Conservation (phyloP, 2,888 invertebrate genomes). For the Scelioninae gen. 2 region DNA sequence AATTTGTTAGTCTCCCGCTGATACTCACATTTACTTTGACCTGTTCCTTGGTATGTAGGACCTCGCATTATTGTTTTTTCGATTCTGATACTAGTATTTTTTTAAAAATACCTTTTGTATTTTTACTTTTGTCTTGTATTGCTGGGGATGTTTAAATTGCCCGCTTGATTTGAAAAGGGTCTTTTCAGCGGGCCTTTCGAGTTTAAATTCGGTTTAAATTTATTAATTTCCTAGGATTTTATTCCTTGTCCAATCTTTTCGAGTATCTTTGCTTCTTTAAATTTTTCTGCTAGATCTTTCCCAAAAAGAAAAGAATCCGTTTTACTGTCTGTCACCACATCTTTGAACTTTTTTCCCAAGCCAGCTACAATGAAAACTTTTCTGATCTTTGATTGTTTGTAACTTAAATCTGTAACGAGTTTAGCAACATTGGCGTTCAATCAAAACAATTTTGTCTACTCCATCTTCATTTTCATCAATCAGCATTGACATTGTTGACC, state of each 20-base stretch:
- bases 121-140: background rate
- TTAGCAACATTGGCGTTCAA: constrained; percentile 6
- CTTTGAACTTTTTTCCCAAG: background rate
- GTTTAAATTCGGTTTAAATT: too few relatives aligned
- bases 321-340: background rate
- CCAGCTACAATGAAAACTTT: constrained; percentile 9
- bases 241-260: constrained; percentile 4
- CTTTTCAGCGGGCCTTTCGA: background rate
- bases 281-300: background rate
- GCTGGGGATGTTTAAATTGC: too few relatives aligned
- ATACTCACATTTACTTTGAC: constrained; percentile 1
- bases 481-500: too few relatives aligned
- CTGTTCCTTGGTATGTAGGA: too few relatives aligned
- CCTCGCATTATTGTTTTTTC: too few relatives aligned
- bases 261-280: constrained; percentile 1
- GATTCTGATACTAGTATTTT: too few relatives aligned
- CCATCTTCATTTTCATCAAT: too few relatives aligned
- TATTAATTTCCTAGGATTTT: too few relatives aligned
- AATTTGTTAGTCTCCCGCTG: background rate
- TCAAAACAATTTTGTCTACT: too few relatives aligned
- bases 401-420: background rate
- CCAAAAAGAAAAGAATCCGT: constrained; percentile 5
- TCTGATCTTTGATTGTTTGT: background rate
- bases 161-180: too few relatives aligned
- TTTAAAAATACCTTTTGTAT: too few relatives aligned